These are phyloP conservation scores for Platerodrilus igneus DNA, from an alignment of 2,888 invertebrate genomes.

Conservation along the genomic window DNA sequence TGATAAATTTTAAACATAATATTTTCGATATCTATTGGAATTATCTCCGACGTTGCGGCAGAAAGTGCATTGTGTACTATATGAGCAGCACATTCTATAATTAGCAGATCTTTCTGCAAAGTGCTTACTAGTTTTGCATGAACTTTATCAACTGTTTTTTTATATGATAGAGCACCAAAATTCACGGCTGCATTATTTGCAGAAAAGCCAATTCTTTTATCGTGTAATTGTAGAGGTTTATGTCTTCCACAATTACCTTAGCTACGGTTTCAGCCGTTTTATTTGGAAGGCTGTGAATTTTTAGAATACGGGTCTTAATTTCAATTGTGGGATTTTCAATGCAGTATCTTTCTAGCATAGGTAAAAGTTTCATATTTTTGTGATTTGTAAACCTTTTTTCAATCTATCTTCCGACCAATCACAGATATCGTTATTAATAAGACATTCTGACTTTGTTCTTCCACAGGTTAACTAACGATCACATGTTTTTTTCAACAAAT, in stretches of 20 bases:
- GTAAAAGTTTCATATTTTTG: slow-evolving; percentile 9
- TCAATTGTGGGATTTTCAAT: too few relatives aligned
- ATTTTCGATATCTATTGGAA: slow-evolving; percentile 9
- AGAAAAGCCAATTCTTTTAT: slow-evolving; percentile 3
- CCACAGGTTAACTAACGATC: slow-evolving; percentile 7
- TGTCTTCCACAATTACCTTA: slow-evolving; percentile 1
- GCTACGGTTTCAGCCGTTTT: slow-evolving; percentile 4
- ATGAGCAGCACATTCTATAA: slow-evolving; percentile 10
- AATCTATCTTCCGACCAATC: slow-evolving; percentile 6
- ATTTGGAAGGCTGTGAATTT: slow-evolving; percentile 3
- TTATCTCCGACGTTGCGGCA: slow-evolving; percentile 6
- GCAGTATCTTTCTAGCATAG: slow-evolving; percentile 7
- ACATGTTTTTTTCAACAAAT: slow-evolving; percentile 6
- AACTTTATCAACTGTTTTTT: too few relatives aligned
- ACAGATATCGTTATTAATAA: slow-evolving; percentile 4
- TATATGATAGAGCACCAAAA: slow-evolving; percentile 4
- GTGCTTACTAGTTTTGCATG: too few relatives aligned
- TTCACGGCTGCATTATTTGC: slow-evolving; percentile 7
- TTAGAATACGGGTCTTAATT: slow-evolving; percentile 1
- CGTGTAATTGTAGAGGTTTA: slow-evolving; percentile 4
- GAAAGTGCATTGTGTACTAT: slow-evolving; percentile 9
- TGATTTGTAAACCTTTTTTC: slow-evolving; percentile 5
- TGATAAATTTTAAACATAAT: too few relatives aligned
- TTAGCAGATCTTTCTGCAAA: slow-evolving; percentile 1
- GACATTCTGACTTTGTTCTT: slow-evolving; percentile 7